Conservation (phyloP, 2,113 vertebrate genomes). For the Formicarius rufipectus region DNA sequence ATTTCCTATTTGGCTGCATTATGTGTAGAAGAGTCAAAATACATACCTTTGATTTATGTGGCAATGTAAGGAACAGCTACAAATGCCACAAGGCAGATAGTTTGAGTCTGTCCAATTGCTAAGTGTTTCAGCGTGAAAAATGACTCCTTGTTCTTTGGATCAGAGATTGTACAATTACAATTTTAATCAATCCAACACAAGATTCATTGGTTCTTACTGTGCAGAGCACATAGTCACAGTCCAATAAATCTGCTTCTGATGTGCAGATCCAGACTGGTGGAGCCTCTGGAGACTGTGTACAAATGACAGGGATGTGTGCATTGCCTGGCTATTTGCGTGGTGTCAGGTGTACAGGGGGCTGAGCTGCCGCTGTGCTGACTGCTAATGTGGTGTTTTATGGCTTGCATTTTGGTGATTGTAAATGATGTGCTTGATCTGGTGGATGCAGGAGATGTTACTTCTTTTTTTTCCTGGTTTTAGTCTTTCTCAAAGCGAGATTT, state of each 20-base stretch:
- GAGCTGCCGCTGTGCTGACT: background rate
- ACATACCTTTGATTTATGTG: constrained; percentile 62
- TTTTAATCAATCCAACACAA: constrained; percentile 59
- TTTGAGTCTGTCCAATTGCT: constrained; percentile 49
- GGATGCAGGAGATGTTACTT: background rate
- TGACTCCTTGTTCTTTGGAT: constrained; percentile 53
- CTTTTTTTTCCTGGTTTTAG: background rate
- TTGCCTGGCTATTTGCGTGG: background rate
- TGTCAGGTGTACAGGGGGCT: background rate
- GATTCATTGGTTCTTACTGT: constrained; percentile 39
- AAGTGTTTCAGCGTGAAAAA: constrained; percentile 64
- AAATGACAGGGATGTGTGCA: background rate
- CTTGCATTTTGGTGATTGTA: background rate
- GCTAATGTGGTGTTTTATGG: background rate
- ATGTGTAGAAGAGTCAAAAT: constrained; percentile 2
- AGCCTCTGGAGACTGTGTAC: background rate
- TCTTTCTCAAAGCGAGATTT: background rate
- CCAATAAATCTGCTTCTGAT: constrained; percentile 50
- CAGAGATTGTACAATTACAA: constrained; percentile 55
- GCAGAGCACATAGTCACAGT: constrained; percentile 35
- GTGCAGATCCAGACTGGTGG: constrained; percentile 1
- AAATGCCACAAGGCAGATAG: constrained; percentile 40
- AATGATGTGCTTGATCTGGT: background rate
- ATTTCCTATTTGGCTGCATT: constrained; percentile 16
- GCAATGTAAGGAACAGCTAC: constrained; percentile 19